Base-by-base conservation (phyloP, 2,888 invertebrate species). In the Drosophila aldrichi region DNA sequence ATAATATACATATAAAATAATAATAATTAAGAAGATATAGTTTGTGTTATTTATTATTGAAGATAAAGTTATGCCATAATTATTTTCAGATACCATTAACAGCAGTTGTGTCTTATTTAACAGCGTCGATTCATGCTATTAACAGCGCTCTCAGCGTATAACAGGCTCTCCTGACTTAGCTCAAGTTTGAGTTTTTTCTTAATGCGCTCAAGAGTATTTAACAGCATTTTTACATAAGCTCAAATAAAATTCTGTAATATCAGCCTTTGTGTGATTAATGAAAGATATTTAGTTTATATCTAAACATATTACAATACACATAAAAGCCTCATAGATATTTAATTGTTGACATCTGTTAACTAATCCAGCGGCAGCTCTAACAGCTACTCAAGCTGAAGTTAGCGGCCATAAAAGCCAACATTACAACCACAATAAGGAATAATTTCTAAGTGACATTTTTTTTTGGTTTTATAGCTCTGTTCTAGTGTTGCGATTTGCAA, bases 401-500 rank as follows among this genome's bases (percentile, higher is more conserved):
- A 5, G 36, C n/a, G 0, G 9, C 22, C 22, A 36, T 52, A 36
- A 52, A 52, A 52, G 2, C 18, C 1, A 8, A 2, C 49, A 32
- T 49, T 49, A 32, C 49, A 18, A 3, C 8, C 49, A 4, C 32
- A 49, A 34, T 34, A 34, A 34, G 34, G 20, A 12, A 49, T 49
- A 18, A 49, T 49, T 34, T 49, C 49, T 8, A 20, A 20, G 34
- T 14, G 49, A 20, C 18, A 49, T 34, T 49, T 49, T 32, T 18
- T 20, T 8, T 25, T 8, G 32, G 1, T 32, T 49, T 49, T 34
- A 49, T 20, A 12, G 32, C 34, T 20, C 4, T 20, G 32, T 3
- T 49, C 20, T 3, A 46, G 25, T 46, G 16, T 16, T 25, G 49
- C 49, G 49, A 49, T 49, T 51, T 51, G 51, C 36, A 51, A 51